Conservation (phyloP, 2,888 invertebrate genomes). For the Hydropsyche betteni region DNA sequence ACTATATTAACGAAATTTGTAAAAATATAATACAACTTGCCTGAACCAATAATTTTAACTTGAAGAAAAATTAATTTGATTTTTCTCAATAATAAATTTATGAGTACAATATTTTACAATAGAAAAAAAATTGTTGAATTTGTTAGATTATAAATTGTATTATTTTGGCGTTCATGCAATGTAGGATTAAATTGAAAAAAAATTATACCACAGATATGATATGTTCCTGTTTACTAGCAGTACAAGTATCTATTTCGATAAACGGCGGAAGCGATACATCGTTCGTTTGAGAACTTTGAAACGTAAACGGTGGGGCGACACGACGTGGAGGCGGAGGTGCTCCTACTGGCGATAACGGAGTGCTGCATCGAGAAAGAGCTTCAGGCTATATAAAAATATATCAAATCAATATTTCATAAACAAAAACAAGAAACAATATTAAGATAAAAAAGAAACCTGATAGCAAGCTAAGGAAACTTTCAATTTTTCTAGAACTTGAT, state of each 20-base stretch:
- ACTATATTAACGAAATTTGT: too few relatives aligned
- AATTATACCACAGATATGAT: conserved; percentile 80
- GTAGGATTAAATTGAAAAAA: conserved; percentile 18
- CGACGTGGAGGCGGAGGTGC: conserved; percentile 59
- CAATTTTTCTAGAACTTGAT: conserved; percentile 79
- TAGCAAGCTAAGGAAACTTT: conserved; percentile 84
- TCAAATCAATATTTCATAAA: conserved; percentile 22
- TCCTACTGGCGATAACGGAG: conserved; percentile 82
- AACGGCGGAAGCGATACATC: conserved; percentile 74
- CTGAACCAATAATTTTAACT: too few relatives aligned
- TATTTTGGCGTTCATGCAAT: conserved; percentile 1
- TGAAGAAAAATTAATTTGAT: too few relatives aligned
- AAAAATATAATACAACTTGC: too few relatives aligned
- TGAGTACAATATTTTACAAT: too few relatives aligned
- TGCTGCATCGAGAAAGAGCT: conserved; percentile 83
- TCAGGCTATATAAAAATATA: conserved; percentile 69
- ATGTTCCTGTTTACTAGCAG: conserved; percentile 88
- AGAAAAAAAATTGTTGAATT: too few relatives aligned
- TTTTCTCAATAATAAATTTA: too few relatives aligned
- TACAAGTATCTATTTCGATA: conserved; percentile 83
- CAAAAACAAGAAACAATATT: not conserved
- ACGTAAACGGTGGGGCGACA: conserved; percentile 58
- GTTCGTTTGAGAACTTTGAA: conserved; percentile 60
- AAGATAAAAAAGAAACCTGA: conserved; percentile 63
- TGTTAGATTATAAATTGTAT: conserved; percentile 11